Conservation (phyloP, 2,888 invertebrate genomes). For the Hirtodrosophila histrioides region DNA sequence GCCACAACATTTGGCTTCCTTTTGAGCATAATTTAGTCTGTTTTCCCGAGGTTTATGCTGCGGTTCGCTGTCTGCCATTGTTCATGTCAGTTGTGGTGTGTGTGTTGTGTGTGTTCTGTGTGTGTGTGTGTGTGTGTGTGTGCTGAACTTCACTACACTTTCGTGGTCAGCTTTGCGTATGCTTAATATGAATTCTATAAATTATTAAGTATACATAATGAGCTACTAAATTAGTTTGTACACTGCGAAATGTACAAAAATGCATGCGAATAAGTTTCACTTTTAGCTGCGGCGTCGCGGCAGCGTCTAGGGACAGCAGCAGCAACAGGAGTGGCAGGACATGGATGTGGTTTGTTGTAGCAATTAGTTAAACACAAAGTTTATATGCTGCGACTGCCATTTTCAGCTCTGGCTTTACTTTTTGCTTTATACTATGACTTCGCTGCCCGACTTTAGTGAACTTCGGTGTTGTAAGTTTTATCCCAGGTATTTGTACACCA, state of each 20-base stretch:
- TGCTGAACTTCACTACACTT: constrained; percentile 20
- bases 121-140: constrained; percentile 12
- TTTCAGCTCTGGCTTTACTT: constrained; percentile 22
- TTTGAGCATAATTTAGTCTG: constrained; percentile 17
- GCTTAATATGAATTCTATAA: constrained; percentile 60
- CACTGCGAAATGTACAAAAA: constrained; percentile 30
- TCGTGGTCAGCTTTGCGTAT: constrained; percentile 53
- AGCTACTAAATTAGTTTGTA: constrained; percentile 66
- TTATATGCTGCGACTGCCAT: constrained; percentile 53
- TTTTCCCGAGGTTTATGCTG: constrained; percentile 31
- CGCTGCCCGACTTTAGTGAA: constrained; percentile 11
- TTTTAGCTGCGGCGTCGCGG: constrained; percentile 29
- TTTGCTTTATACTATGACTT: constrained; percentile 11
- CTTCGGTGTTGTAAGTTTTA: constrained; percentile 1
- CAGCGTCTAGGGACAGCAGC: background rate
- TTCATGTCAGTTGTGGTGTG: constrained; percentile 47
- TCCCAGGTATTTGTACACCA: background rate
- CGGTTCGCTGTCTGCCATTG: constrained; percentile 39
- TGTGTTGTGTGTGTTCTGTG: constrained; percentile 2
- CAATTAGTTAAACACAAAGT: constrained; percentile 70
- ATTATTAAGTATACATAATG: constrained; percentile 74
- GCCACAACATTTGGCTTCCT: constrained; percentile 8
- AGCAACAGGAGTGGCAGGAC: background rate
- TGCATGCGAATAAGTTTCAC: constrained; percentile 43
- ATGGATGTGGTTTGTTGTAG: constrained; percentile 38